Conservation (phyloP, 2,797 vertebrate genomes). For the Onychomys torridus region DNA sequence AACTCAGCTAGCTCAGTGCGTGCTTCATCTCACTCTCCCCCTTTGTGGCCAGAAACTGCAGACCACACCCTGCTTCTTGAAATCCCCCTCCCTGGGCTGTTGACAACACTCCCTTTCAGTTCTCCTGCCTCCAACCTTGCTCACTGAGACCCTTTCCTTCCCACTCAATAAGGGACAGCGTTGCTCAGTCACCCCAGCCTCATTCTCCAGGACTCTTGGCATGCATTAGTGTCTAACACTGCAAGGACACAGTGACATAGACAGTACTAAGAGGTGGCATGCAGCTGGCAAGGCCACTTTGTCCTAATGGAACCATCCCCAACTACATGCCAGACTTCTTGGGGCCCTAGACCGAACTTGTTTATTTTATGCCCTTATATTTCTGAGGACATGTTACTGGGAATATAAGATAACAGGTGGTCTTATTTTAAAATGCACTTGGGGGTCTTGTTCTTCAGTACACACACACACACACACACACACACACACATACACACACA, state of each 20-base stretch:
- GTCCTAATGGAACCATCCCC: background rate
- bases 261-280: background rate
- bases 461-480: no score
- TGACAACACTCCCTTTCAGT: background rate
- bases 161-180: background rate
- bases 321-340: background rate
- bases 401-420: background rate
- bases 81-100: background rate
- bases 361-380: background rate
- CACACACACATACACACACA: no score
- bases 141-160: background rate
- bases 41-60: background rate
- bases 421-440: background rate
- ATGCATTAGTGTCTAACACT: background rate
- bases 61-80: slow-evolving; percentile 31
- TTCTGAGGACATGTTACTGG: background rate
- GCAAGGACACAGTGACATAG: background rate
- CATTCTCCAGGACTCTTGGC: background rate
- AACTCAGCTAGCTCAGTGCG: background rate
- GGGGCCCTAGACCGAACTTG: background rate
- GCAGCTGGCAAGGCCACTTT: background rate
- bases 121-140: background rate
- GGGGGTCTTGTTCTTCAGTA: background rate
- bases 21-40: background rate
- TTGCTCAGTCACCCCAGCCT: background rate